phyloP scores from a whole-genome alignment of 2,797 vertebrate genomes.

The Glyptemys insculpta region DNA sequence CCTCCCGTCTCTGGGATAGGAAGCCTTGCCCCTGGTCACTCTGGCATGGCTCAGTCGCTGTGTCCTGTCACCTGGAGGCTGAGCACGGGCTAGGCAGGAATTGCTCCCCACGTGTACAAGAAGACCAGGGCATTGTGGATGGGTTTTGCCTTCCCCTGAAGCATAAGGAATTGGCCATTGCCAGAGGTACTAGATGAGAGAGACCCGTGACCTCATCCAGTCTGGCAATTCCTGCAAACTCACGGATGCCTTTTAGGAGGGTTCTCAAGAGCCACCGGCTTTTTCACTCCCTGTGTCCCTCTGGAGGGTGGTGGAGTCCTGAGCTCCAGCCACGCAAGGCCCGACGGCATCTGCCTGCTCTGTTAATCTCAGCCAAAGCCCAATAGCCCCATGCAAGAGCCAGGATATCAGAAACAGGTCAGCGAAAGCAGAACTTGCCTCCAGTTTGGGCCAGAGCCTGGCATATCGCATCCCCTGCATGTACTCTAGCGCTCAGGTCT shows the following conservation, averaged over 20 bases:
- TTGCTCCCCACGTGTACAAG: neutral
- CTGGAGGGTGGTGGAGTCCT: neutral
- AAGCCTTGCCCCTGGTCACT: too few species aligned
- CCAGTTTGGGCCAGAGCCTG: neutral
- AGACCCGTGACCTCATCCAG: fast-evolving
- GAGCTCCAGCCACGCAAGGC: neutral
- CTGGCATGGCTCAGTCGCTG: neutral
- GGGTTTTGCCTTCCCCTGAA: neutral
- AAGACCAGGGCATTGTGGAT: neutral
- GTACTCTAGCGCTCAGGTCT: neutral
- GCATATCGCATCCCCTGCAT: neutral
- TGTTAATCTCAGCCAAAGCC: neutral
- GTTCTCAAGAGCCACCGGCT: neutral
- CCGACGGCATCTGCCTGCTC: neutral
- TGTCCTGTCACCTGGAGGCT: neutral
- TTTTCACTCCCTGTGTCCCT: neutral
- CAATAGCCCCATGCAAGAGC: neutral
- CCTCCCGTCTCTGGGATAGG: too few species aligned
- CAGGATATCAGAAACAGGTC: neutral
- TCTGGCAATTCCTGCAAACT: neutral
- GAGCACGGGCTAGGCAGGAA: neutral
- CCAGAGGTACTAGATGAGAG: neutral
- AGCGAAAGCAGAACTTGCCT: neutral
- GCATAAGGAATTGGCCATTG: neutral
- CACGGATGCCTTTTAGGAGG: neutral